Percentiles rank a stretch among this genome's conserved stretches.
Evolutionary conservation across 30 jellyfish, hydroid and myxozoan genomes (phyloP).

Genomic region (Turritopsis rubra): DNA sequence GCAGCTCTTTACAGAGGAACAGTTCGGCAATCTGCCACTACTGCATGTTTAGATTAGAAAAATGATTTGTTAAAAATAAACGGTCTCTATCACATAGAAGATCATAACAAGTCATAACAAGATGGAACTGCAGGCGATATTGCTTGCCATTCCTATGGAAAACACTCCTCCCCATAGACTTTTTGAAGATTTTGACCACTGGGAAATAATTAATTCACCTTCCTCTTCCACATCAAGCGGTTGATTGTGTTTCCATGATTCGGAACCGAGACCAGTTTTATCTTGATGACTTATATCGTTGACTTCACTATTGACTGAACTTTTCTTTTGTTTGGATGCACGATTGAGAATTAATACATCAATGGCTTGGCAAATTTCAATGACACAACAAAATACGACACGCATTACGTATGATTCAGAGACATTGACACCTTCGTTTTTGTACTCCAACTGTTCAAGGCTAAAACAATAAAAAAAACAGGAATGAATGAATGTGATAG

Average conservation of each 20-base stretch:
- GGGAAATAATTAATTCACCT: constrained; percentile 36
- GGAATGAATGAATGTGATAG: background rate
- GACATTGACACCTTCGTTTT: constrained; percentile 67
- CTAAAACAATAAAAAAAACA: constrained; percentile 18
- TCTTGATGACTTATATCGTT: constrained; percentile 26
- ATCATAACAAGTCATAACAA: too few species aligned
- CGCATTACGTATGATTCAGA: constrained; percentile 94
- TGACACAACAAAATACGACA: constrained; percentile 59
- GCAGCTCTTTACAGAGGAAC: too few species aligned
- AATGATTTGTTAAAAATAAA: too few species aligned
- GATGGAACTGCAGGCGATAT: too few species aligned
- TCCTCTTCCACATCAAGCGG: constrained; percentile 43
- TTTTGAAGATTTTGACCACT: too few species aligned
- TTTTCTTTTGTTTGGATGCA: constrained; percentile 52
- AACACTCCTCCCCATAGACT: too few species aligned
- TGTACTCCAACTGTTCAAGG: constrained; percentile 88
- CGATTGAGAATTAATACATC: constrained; percentile 76
- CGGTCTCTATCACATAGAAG: too few species aligned
- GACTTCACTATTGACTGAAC: constrained; percentile 18
- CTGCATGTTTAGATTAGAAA: too few species aligned
- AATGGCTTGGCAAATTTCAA: constrained; percentile 78
- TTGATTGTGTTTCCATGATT: constrained; percentile 65
- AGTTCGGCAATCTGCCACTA: too few species aligned
- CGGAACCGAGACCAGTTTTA: constrained; percentile 76
- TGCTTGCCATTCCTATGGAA: too few species aligned